These are phyloP conservation scores for Drosophila punjabiensis DNA, from an alignment of 1,140 invertebrate genomes.

Conservation along the genomic window DNA sequence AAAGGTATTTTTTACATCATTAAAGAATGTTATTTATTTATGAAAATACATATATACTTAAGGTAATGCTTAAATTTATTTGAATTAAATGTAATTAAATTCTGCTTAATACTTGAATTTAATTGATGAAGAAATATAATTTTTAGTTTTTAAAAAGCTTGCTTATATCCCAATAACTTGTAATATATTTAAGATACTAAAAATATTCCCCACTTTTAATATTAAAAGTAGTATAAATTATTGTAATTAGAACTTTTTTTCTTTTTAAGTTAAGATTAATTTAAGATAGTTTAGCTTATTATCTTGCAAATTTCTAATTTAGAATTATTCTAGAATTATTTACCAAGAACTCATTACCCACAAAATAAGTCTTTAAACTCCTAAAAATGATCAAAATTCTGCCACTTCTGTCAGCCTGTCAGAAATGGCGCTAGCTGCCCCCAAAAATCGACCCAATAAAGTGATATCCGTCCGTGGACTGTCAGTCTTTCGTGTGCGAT, in stretches of 20 bases:
- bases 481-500: constrained; percentile 32
- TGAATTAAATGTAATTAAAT: no score
- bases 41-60: not conserved
- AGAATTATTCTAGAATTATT: no score
- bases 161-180: no score
- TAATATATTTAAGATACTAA: no score
- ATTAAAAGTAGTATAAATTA: not conserved
- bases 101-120: no score
- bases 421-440: constrained; percentile 14
- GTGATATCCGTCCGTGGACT: constrained; percentile 25
- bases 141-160: not conserved
- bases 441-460: constrained; percentile 19
- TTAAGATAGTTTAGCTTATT: not conserved
- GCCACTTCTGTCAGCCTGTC: not conserved
- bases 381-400: no score
- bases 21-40: not conserved
- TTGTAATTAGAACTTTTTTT: not conserved
- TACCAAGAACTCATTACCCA: no score
- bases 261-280: not conserved
- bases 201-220: no score
- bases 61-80: no score
- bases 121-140: not conserved
- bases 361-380: not conserved
- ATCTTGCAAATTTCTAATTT: not conserved
- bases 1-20: not conserved